phyloP scores from a whole-genome alignment of 2,113 vertebrate species.

The Emydura subglobosa region DNA sequence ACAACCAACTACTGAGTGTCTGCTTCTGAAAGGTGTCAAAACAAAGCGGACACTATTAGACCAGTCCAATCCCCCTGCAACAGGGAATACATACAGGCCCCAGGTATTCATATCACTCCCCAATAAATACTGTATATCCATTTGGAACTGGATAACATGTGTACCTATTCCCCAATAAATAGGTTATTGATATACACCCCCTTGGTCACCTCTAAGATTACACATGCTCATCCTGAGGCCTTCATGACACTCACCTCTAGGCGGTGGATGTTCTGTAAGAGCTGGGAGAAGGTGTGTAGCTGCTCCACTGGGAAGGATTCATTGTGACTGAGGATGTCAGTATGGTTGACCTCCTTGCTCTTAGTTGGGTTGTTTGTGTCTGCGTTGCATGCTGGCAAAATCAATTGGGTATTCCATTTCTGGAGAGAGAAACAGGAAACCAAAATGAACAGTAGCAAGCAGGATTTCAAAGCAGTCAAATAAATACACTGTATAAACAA shows the following conservation, averaged over 20 bases:
- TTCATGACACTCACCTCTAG: conserved; percentile 86
- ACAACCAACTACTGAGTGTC: background rate
- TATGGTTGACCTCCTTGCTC: background rate
- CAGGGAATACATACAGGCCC: background rate
- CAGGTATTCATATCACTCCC: background rate
- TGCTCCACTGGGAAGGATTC: conserved; percentile 84
- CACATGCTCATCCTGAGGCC: background rate
- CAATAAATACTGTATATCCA: background rate
- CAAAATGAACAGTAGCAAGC: background rate
- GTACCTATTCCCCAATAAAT: background rate
- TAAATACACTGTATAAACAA: conserved; percentile 7
- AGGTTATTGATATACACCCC: background rate
- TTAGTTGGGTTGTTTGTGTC: background rate
- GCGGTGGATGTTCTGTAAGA: conserved; percentile 87
- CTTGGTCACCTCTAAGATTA: background rate
- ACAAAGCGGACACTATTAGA: background rate
- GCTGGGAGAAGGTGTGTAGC: conserved; percentile 85
- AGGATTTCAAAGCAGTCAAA: background rate
- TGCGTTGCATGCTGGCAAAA: conserved; percentile 67
- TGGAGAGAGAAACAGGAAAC: conserved; percentile 63
- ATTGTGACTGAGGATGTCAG: background rate
- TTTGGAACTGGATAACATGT: background rate
- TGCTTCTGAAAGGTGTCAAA: background rate
- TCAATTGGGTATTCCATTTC: conserved; percentile 84
- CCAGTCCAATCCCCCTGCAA: background rate